Conservation (phyloP, 1,140 invertebrate genomes). For the Hycleus cichorii region DNA sequence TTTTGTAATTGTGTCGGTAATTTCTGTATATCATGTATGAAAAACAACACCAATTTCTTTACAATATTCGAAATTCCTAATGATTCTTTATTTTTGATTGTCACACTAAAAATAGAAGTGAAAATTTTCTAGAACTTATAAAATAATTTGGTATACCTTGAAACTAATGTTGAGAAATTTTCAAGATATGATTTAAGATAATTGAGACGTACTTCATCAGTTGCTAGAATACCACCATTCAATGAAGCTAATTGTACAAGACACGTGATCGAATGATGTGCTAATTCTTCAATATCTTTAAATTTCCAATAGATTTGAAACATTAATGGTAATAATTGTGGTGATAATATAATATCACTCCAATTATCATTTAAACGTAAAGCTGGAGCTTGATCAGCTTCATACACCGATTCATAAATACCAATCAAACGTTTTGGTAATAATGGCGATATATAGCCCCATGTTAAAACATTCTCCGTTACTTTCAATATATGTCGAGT, state of each 20-base stretch:
- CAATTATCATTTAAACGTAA: constrained; percentile 57
- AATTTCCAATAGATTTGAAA: constrained; percentile 81
- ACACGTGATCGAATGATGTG: constrained; percentile 70
- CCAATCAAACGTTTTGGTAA: constrained; percentile 62
- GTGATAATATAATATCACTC: constrained; percentile 69
- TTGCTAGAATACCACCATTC: constrained; percentile 60
- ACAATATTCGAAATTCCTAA: constrained; percentile 61
- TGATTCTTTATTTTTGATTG: constrained; percentile 55
- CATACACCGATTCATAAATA: constrained; percentile 62
- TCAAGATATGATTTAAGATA: constrained; percentile 67
- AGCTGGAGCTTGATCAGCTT: constrained; percentile 57
- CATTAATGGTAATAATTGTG: constrained; percentile 65
- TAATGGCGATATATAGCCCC: constrained; percentile 39
- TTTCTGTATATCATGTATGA: constrained; percentile 47
- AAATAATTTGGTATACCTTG: constrained; percentile 33
- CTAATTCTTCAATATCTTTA: constrained; percentile 61
- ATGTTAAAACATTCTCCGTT: constrained; percentile 34
- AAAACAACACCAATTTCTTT: constrained; percentile 56
- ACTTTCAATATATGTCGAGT: constrained; percentile 34
- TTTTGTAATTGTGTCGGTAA: constrained; percentile 42
- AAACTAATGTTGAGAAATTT: constrained; percentile 60
- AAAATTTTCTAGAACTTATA: too few species aligned
- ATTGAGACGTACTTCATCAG: constrained; percentile 52
- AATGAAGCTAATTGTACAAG: constrained; percentile 72
- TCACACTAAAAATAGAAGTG: constrained; percentile 42